These are phyloP conservation scores for Prinia subflava DNA, from an alignment of 2,113 vertebrate species.

Conservation along the genomic window DNA sequence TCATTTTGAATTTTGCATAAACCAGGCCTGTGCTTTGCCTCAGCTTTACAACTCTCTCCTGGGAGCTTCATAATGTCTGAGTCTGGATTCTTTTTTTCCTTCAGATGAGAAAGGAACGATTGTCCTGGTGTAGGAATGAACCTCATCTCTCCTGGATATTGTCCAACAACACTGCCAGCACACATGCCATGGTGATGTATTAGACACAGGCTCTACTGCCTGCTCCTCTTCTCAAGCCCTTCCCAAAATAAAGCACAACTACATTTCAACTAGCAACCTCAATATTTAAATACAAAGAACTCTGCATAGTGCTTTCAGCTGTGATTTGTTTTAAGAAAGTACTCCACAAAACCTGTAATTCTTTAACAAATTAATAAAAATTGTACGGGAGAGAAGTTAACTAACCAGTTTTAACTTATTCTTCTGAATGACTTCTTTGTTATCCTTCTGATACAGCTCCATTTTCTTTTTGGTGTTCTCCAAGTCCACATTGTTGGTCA, in stretches of 20 bases:
- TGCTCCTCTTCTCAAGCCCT: neutral
- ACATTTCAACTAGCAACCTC: neutral
- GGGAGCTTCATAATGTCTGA: slow-evolving; percentile 11
- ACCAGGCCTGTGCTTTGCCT: slow-evolving; percentile 30
- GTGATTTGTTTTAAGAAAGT: neutral
- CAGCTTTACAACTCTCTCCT: slow-evolving; percentile 3
- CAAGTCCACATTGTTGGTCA: slow-evolving; percentile 94
- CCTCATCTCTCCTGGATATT: slow-evolving; percentile 45
- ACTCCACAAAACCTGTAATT: neutral
- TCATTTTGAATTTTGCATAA: slow-evolving; percentile 52
- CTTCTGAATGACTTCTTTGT: slow-evolving; percentile 94
- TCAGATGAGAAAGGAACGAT: slow-evolving; percentile 50
- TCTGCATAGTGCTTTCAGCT: neutral
- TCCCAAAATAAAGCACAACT: neutral
- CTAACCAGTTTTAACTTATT: slow-evolving; percentile 94
- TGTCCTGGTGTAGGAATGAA: slow-evolving; percentile 30
- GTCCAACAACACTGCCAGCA: slow-evolving; percentile 21
- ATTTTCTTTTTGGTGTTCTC: slow-evolving; percentile 93
- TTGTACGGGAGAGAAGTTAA: slow-evolving; percentile 32
- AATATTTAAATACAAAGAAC: neutral
- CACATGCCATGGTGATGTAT: neutral
- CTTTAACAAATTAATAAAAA: neutral
- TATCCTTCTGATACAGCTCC: slow-evolving; percentile 94
- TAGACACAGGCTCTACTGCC: neutral
- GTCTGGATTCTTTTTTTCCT: slow-evolving; percentile 30